Base-by-base conservation (phyloP, 2,888 invertebrate species). In the Cosmorhoe ocellata region DNA sequence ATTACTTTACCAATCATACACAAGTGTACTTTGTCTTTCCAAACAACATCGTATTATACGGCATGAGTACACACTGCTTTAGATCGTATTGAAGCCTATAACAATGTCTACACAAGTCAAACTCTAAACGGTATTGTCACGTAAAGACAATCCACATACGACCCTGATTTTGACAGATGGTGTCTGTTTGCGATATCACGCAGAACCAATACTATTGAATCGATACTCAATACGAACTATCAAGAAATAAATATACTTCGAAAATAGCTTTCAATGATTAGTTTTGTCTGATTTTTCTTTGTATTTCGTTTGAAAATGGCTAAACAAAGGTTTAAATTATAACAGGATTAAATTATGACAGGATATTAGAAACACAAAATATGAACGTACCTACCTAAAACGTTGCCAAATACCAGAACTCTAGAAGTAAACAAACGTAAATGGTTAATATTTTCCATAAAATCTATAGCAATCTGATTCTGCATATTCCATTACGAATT, bases 141-240 rank as follows among this genome's bases (percentile, higher is more conserved):
- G 53, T 56, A 60, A 45, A 57, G 54, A 58, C 58, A 58, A 56
- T 59, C 44, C 51, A 51, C 48, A 59, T 46, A 50, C 50, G 50
- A 36, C 54, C 55, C 56, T 57, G 58, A 32, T 53, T 51, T 55
- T 60, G 62, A 63, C 55, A 53, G 51, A 60, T 43, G 56, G 53
- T 51, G 51, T n/a, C 51, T 48, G 43, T 10, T 38, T 12, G 55
- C 36, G 59, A 57, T 14, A 38, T 48, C 56, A 45, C 56, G 41
- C 8, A 38, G 31, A 48, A 44, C 48, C 41, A 38, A 51, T 51
- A 30, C 41, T 48, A 43, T 40, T 30, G 37, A 51, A 51, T 56
- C 51, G 38, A 51, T 51, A 51, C 0, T 28, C 28, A 37, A 34
- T 49, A 12, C 32, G 27, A 24, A 50, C 24, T 38, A 37, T 38